phyloP scores from a whole-genome alignment of 2,888 invertebrate species.

The Andrena bicolor region DNA sequence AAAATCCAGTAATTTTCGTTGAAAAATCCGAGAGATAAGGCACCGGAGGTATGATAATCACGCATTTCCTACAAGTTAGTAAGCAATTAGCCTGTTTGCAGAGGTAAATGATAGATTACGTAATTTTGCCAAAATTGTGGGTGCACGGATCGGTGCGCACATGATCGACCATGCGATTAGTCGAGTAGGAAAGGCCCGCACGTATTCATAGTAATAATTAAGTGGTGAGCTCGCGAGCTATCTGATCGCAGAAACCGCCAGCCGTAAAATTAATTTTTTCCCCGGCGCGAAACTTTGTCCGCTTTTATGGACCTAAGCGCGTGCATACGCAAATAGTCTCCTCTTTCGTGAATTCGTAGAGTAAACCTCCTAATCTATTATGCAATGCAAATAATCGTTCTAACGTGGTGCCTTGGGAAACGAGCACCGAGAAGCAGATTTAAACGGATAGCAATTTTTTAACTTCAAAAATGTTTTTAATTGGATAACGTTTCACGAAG shows the following conservation, averaged over 20 bases:
- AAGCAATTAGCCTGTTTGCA: constrained; percentile 42
- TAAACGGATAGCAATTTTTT: neutral
- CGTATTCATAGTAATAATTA: constrained; percentile 48
- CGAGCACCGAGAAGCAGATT: neutral
- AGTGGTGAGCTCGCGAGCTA: constrained; percentile 50
- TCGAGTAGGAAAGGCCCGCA: constrained; percentile 45
- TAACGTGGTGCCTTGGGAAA: neutral
- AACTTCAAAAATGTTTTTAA: neutral
- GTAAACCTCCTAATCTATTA: neutral
- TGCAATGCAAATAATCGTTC: constrained; percentile 1
- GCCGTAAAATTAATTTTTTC: constrained; percentile 52
- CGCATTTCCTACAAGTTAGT: constrained; percentile 4
- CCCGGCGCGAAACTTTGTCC: constrained; percentile 15
- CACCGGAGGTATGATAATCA: neutral
- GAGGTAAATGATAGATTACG: constrained; percentile 40
- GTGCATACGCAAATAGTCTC: neutral
- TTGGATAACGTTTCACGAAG: neutral
- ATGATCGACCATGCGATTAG: constrained; percentile 56
- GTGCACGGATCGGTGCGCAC: constrained; percentile 36
- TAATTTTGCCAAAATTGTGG: constrained; percentile 58
- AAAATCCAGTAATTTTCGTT: no score
- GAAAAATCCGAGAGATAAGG: neutral
- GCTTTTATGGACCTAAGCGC: neutral
- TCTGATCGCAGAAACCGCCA: constrained; percentile 57
- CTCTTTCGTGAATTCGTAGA: constrained; percentile 7